Evolutionary conservation across 1,140 invertebrate species (phyloP), one percentile per base, ranked within the genome.

Genomic region (Melitaea cinxia): DNA sequence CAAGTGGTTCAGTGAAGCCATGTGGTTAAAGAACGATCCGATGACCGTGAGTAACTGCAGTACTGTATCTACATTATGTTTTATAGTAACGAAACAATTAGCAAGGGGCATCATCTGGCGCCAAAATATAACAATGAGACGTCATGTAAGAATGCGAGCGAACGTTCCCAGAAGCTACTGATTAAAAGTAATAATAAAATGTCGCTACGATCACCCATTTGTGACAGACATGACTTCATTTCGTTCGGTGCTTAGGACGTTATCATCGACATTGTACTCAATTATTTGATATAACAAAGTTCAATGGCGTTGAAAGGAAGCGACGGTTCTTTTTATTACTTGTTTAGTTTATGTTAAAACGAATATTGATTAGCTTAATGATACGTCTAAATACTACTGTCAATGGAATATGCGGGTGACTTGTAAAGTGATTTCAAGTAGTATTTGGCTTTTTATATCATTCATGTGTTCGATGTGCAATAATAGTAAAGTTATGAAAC

Each of bases 1-100:
- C 68, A 82, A 82, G 81, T 76, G 71, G 67, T 49, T 21, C 65
- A 82, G 76, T 70, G 70, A 81, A 77, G 70, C 78, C 82, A 85
- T 73, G 75, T 85, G 58, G 58, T 12, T n/a, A 23, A 10, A 1
- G 42, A 47, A 21, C 12, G 17, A 47, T 47, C 3, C 55, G 19
- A 50, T 62, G 70, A 71, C 78, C 82, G 26, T 84, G 78, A 78
- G 42, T 23, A 45, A 21, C 2, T 39, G 14, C 12, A 10, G 1
- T 17, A 42, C 19, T n/a, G 12, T 42, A 17, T 5, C 15, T 42
- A 42, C 1, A 7, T 42, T 19, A 3, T 42, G 1, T 39, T 15
- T 19, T 42, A 19, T 19, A 5, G 5, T 42, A 42, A 42, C 9
- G 0, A 47, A 47, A 47, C n/a, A 47, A 47, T 47, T 47, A 23